Evolutionary conservation across 2,113 vertebrate genomes (phyloP).

Genomic region (Gymnogyps californianus): DNA sequence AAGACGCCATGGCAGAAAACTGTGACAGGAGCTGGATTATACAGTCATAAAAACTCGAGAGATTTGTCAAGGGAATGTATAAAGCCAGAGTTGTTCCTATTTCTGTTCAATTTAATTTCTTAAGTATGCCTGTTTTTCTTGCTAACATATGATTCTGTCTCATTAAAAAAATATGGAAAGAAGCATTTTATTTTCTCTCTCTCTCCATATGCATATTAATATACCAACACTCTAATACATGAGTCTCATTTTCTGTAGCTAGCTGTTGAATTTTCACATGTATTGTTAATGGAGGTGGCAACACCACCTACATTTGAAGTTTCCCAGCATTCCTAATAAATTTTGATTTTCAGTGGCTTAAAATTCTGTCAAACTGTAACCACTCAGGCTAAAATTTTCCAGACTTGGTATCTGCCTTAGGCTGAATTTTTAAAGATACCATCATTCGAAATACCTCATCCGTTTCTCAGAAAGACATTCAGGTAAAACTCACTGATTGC

Average conservation of each 20-base stretch:
- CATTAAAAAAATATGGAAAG: conserved; percentile 43
- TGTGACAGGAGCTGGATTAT: conserved; percentile 47
- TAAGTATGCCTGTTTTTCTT: conserved; percentile 45
- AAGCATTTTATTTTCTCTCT: conserved; percentile 12
- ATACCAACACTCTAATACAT: not conserved
- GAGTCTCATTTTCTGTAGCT: not conserved
- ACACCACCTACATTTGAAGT: not conserved
- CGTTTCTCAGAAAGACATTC: not conserved
- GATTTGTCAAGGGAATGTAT: conserved; percentile 52
- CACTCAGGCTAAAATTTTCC: not conserved
- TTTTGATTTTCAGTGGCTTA: not conserved
- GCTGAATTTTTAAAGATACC: not conserved
- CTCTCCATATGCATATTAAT: not conserved
- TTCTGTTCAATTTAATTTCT: conserved; percentile 60
- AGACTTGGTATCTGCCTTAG: not conserved
- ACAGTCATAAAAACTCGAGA: not conserved
- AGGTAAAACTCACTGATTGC: not conserved
- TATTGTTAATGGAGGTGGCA: not conserved
- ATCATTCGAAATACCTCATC: not conserved
- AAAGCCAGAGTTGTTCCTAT: conserved; percentile 19
- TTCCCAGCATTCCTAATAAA: not conserved
- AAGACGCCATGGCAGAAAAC: conserved; percentile 39
- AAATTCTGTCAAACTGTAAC: not conserved
- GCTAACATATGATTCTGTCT: conserved; percentile 9
- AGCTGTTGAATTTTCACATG: conserved; percentile 2